Conservation (phyloP, 1,140 invertebrate genomes). For the Heliconius melpomene region DNA sequence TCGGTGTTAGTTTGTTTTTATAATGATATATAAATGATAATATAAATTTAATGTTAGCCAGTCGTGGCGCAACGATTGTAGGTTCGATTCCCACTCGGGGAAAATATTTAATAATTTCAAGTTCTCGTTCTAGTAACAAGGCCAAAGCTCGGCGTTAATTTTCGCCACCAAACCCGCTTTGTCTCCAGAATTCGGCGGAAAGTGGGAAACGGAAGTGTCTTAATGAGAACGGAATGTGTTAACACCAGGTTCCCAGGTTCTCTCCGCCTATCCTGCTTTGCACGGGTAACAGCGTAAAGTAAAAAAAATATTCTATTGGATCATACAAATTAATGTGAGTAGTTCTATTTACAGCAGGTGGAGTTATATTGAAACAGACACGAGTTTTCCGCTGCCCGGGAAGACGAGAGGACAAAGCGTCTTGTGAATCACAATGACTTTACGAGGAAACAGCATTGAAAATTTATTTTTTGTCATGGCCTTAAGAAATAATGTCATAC, state of each 20-base stretch:
- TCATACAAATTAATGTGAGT: not conserved
- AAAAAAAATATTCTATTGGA: not conserved
- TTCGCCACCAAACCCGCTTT: too few species aligned
- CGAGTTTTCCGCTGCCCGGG: not conserved
- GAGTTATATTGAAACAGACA: not conserved
- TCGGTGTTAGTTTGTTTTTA: too few species aligned
- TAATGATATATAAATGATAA: too few species aligned
- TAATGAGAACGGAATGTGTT: too few species aligned
- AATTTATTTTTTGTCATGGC: not conserved
- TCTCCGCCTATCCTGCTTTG: not conserved
- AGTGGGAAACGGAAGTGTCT: too few species aligned
- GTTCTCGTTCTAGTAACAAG: too few species aligned
- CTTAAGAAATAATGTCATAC: not conserved
- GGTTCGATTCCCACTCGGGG: not conserved
- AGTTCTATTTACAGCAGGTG: not conserved
- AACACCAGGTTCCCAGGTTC: not conserved
- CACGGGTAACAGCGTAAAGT: too few species aligned
- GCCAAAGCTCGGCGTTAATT: too few species aligned
- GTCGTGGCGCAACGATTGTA: not conserved
- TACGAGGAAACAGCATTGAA: not conserved
- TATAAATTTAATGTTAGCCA: too few species aligned
- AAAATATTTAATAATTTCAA: not conserved
- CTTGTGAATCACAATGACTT: not conserved
- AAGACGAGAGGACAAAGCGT: not conserved
- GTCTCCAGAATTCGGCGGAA: too few species aligned